Evolutionary conservation across 2,113 vertebrate species (phyloP), one percentile per base, ranked within the genome.

Genomic region (Apteryx mantelli): DNA sequence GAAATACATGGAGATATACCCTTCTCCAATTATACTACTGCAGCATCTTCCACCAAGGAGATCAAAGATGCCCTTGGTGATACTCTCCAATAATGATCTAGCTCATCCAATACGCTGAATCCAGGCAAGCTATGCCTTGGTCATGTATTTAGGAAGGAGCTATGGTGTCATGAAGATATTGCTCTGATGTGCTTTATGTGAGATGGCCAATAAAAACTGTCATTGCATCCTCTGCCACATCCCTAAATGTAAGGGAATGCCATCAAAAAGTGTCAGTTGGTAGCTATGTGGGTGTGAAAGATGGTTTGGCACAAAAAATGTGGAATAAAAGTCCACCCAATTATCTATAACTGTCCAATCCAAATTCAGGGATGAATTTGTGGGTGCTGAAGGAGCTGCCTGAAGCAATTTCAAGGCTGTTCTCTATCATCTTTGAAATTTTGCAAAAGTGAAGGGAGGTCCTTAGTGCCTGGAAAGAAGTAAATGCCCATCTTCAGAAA

Each of bases 171-270:
- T 19, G n/a, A 26, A 79, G 46, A 26, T 52, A 40, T 64, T 64
- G 8, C 24, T n/a, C 13, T 58, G n/a, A 17, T 66, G 36, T 42
- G 20, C 1, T 0, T 53, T 74, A 53, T 4, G 5, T 38, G 53
- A 34, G 24, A 20, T 48, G 53, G 60, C 5, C 48, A 8, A 32
- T 32, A 74, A 61, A 83, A 68, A 26, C 1, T 10, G 50, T 46
- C 30, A 25, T 9, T 60, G 25, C 14, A 73, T 73, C 16, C 18
- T 60, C 52, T 53, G 36, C 19, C 19, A n/a, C 13, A 42, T 48
- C 25, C 7, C 5, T 56, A 75, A 56, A 55, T 11, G 10, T 7
- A 55, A 46, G 3, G 9, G 30, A 56, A 70, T 28, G 19, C 9
- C 64, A 38, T 38, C 30, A 38, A 44, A 44, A 82, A 11, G 16